Conservation (phyloP, 1,140 invertebrate species). For the Teleogryllus occipitalis region DNA sequence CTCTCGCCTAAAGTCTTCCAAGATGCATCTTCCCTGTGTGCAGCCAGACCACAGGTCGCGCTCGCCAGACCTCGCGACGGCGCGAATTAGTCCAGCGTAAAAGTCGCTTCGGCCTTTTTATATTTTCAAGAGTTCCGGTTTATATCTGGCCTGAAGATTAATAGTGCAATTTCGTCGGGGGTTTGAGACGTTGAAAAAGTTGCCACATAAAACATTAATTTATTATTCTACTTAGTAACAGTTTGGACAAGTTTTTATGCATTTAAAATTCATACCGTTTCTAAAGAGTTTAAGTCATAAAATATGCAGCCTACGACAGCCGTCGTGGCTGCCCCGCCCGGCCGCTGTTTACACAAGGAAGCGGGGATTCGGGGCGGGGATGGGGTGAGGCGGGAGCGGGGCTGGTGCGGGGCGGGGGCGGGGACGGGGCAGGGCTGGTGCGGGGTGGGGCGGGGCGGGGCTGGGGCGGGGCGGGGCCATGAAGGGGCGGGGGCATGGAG, state of each 20-base stretch:
- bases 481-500: too few relatives aligned
- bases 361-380: too few relatives aligned
- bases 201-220: background rate
- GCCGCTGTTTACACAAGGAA: background rate
- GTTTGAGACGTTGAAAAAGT: background rate
- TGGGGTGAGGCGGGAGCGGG: too few relatives aligned
- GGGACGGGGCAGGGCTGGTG: too few relatives aligned
- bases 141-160: background rate
- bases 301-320: background rate
- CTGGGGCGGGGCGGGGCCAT: too few relatives aligned
- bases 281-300: conserved; percentile 5
- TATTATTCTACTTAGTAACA: conserved; percentile 6
- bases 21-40: too few relatives aligned
- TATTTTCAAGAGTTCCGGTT: background rate
- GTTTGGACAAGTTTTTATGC: conserved; percentile 1
- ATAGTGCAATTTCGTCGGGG: background rate
- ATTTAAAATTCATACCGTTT: background rate
- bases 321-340: background rate
- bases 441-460: too few relatives aligned
- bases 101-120: background rate
- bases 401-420: too few relatives aligned
- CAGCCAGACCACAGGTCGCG: too few relatives aligned
- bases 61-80: too few relatives aligned
- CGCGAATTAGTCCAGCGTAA: too few relatives aligned
- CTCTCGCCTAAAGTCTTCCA: too few relatives aligned